Conservation (phyloP, 2,797 vertebrate species). For the Fringilla coelebs region DNA sequence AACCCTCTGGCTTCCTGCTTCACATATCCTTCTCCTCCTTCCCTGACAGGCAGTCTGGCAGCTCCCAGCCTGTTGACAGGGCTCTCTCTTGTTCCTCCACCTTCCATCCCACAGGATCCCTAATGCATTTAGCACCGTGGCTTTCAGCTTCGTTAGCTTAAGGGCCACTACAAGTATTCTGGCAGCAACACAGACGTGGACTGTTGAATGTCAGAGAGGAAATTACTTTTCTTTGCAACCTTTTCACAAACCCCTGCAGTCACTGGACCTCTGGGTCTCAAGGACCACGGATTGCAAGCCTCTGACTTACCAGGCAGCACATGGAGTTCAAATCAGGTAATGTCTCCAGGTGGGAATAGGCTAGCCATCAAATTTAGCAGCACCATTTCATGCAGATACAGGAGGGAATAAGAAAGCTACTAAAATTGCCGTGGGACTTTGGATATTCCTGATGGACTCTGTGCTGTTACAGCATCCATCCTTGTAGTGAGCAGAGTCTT, state of each 20-base stretch:
- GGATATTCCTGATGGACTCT: neutral
- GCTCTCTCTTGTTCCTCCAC: neutral
- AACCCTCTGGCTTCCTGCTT: neutral
- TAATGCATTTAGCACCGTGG: neutral
- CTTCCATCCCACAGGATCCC: neutral
- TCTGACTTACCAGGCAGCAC: neutral
- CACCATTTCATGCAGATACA: neutral
- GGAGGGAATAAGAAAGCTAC: neutral
- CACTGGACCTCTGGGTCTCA: neutral
- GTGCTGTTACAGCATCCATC: neutral
- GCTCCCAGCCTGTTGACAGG: neutral
- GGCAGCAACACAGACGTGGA: accelerated
- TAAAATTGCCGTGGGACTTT: neutral
- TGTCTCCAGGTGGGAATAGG: neutral
- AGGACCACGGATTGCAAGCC: neutral
- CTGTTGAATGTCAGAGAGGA: conserved; percentile 34
- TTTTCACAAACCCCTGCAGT: neutral
- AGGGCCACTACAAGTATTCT: conserved; percentile 24
- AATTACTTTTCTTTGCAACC: conserved; percentile 45
- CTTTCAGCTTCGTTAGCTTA: neutral
- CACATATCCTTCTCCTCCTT: neutral
- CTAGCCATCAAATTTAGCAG: neutral
- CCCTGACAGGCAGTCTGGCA: neutral
- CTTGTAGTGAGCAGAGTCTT: neutral
- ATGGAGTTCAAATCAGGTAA: neutral